Evolutionary conservation across 2,888 invertebrate species (phyloP), one percentile per base, ranked within the genome.

Genomic region (Amiota communis): DNA sequence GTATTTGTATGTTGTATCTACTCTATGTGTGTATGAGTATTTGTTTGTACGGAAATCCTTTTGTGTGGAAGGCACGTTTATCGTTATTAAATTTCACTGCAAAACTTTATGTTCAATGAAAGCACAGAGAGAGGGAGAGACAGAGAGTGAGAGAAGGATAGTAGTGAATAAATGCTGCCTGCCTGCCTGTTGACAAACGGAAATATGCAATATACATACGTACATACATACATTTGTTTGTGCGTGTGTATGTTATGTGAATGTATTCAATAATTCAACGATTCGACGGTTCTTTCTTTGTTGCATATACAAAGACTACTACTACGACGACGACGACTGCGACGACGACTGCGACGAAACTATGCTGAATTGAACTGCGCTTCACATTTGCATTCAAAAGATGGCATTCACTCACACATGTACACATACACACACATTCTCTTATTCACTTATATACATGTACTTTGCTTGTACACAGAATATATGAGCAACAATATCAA

Each of bases 311-410:
- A 67, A 36, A 36, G 36, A 23, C 23, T 1, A 23, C 23, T 1
- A 23, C 3, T 1, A 23, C 23, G 23, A 36, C 36, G 36, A 2
- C 71, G 61, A 78, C 84, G 81, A 80, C 81, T 83, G 83, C 76
- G 67, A 77, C 65, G 20, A 63, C 73, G 57, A 71, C 17, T 51
- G 46, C n/a, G 47, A n/a, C n/a, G n/a, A n/a, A 47, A 72, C 17
- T 67, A 12, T 59, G 59, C 15, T 74, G 80, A 84, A 82, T 81
- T 82, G 80, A 84, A 80, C 80, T 75, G 76, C 72, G 79, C 82
- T 77, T 78, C 76, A 80, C 81, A 85, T 82, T 84, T 81, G 84
- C 85, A 85, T 83, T 80, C 83, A 84, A 36, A 78, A 79, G 82
- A 76, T 78, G 80, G 75, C 81, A 77, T 80, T 76, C 83, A 80